Percentiles rank a stretch among this genome's conserved stretches.
phyloP scores from a whole-genome alignment of 2,113 vertebrate species.

The Setophaga petechia region DNA sequence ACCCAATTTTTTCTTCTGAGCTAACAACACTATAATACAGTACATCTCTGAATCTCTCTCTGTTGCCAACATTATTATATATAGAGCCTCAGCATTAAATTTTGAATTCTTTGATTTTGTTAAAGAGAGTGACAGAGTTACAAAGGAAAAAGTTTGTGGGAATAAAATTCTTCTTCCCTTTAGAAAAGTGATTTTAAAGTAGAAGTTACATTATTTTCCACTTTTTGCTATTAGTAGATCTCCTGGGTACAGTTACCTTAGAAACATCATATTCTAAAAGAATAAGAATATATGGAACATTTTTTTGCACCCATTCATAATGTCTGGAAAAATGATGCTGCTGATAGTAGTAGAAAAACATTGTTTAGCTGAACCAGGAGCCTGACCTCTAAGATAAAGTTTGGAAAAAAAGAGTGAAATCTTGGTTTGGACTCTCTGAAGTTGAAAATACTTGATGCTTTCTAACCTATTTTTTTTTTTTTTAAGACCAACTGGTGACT shows the following conservation, averaged over 20 bases:
- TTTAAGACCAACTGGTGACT: not conserved
- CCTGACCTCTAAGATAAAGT: not conserved
- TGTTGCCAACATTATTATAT: not conserved
- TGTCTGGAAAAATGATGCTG: not conserved
- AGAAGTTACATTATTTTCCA: conserved; percentile 42
- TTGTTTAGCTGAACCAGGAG: conserved; percentile 4
- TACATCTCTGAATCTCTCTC: not conserved
- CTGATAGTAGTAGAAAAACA: not conserved
- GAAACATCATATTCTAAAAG: conserved; percentile 40
- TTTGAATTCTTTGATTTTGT: conserved; percentile 40
- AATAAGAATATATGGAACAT: not conserved
- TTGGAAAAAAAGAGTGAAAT: not conserved
- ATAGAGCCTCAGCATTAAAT: conserved; percentile 1
- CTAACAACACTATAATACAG: not conserved
- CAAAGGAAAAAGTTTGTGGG: not conserved
- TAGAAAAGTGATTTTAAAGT: conserved; percentile 41
- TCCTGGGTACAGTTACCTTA: conserved; percentile 45
- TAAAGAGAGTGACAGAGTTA: conserved; percentile 4
- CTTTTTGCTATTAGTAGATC: conserved; percentile 37
- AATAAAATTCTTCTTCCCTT: conserved; percentile 26
- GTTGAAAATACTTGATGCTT: not conserved
- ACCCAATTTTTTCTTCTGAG: not conserved
- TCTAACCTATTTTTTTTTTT: not conserved
- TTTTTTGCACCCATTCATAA: not conserved
- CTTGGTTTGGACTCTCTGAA: not conserved